These are phyloP conservation scores for Ormyrus rosae DNA, from an alignment of 2,888 invertebrate species.

Conservation along the genomic window DNA sequence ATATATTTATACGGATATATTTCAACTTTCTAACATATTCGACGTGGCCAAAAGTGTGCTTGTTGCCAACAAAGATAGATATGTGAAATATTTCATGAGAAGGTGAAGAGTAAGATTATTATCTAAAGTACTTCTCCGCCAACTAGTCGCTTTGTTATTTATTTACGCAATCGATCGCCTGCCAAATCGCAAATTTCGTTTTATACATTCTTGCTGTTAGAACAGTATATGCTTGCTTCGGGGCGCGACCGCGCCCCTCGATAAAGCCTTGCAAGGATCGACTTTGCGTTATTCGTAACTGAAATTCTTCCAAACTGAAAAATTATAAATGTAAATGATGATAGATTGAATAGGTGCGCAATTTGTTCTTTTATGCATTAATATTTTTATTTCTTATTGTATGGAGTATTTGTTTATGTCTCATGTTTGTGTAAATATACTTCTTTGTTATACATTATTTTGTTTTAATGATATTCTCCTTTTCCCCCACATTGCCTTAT, in stretches of 20 bases:
- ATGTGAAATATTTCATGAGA: conserved; percentile 56
- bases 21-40: too few relatives aligned
- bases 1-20: too few relatives aligned
- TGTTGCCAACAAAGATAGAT: conserved; percentile 56
- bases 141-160: conserved; percentile 18
- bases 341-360: conserved; percentile 46
- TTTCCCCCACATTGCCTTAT: conserved; percentile 39
- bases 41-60: too few relatives aligned
- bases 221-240: too few relatives aligned
- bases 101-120: too few relatives aligned
- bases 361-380: conserved; percentile 10
- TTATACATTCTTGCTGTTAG: too few relatives aligned
- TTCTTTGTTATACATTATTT: too few relatives aligned
- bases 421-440: conserved; percentile 22
- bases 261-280: not conserved
- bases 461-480: too few relatives aligned
- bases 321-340: conserved; percentile 28
- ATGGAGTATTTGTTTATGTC: conserved; percentile 44
- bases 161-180: not conserved
- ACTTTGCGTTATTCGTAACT: conserved; percentile 20
- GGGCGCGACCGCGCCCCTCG: too few relatives aligned
- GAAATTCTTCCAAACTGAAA: conserved; percentile 18
- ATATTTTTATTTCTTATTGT: conserved; percentile 37
- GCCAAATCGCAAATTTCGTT: too few relatives aligned
- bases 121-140: conserved; percentile 61